These are phyloP conservation scores for Rhea pennata DNA, from an alignment of 2,113 vertebrate species.

Conservation along the genomic window DNA sequence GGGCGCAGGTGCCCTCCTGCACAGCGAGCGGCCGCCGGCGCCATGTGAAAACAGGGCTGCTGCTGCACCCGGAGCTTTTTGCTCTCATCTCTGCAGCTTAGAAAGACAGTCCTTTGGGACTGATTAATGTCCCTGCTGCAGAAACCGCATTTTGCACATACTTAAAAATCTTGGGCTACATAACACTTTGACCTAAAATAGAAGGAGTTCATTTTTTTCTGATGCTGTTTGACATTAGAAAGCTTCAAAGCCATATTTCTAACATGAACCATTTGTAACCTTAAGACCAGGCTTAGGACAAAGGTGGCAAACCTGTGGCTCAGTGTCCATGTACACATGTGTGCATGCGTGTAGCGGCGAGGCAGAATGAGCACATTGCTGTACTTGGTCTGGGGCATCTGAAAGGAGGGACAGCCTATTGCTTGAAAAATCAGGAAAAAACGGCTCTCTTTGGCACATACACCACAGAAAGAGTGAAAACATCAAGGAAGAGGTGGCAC, in stretches of 20 bases:
- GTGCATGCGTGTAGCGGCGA: not conserved
- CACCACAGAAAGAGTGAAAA: not conserved
- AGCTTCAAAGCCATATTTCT: not conserved
- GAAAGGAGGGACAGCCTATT: not conserved
- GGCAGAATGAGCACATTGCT: not conserved
- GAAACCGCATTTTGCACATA: conserved; percentile 21
- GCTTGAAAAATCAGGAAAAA: not conserved
- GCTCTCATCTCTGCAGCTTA: not conserved
- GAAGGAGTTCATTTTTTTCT: not conserved
- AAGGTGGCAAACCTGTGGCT: not conserved
- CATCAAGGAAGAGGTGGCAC: not conserved
- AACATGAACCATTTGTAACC: not conserved
- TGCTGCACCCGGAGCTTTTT: not conserved
- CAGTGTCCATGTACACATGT: rapidly evolving
- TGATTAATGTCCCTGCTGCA: conserved; percentile 21
- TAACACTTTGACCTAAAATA: conserved; percentile 47
- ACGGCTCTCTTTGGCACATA: not conserved
- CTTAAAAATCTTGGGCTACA: conserved; percentile 53
- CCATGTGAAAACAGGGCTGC: conserved; percentile 36
- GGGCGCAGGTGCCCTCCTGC: conserved; percentile 20
- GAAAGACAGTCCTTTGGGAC: not conserved
- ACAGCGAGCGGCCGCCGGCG: not conserved
- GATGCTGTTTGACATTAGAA: not conserved
- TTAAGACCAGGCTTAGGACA: not conserved
- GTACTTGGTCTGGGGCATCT: not conserved